Conservation (phyloP, 37 sponge, comb jelly and placozoan genomes). For the Bolinopsis microptera region DNA sequence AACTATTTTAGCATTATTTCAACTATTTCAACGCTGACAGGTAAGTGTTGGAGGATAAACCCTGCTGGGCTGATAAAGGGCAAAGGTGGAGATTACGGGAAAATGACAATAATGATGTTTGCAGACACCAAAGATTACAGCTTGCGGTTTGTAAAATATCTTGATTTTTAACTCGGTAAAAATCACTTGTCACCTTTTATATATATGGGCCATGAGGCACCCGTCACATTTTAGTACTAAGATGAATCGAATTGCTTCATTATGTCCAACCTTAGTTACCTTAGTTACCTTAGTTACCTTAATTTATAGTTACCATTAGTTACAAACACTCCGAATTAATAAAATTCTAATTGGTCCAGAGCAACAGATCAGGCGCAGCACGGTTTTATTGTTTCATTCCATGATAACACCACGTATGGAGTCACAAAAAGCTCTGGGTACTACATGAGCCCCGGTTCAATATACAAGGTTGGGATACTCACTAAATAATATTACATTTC, state of each 20-base stretch:
- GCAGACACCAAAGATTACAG: neutral
- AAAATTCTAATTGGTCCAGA: too few species aligned
- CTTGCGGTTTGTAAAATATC: neutral
- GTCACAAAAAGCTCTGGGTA: neutral
- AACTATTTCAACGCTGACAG: too few species aligned
- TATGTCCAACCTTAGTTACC: too few species aligned
- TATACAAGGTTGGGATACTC: slow-evolving; percentile 36
- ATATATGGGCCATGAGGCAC: too few species aligned
- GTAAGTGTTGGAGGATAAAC: slow-evolving; percentile 8
- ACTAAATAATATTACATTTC: too few species aligned
- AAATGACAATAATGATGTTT: slow-evolving; percentile 8
- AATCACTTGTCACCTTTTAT: neutral
- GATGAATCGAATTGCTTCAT: too few species aligned
- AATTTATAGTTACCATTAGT: too few species aligned
- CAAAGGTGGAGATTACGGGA: slow-evolving; percentile 20
- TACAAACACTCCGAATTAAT: too few species aligned
- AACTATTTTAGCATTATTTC: too few species aligned
- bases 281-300: too few species aligned
- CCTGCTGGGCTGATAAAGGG: neutral
- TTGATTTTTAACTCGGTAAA: too few species aligned
- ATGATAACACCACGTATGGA: neutral
- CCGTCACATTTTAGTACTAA: too few species aligned
- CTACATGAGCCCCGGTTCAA: neutral
- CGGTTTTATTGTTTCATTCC: neutral
- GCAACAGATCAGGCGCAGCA: neutral